phyloP scores from a whole-genome alignment of 2,113 vertebrate species.

The Amphilophus citrinellus region DNA sequence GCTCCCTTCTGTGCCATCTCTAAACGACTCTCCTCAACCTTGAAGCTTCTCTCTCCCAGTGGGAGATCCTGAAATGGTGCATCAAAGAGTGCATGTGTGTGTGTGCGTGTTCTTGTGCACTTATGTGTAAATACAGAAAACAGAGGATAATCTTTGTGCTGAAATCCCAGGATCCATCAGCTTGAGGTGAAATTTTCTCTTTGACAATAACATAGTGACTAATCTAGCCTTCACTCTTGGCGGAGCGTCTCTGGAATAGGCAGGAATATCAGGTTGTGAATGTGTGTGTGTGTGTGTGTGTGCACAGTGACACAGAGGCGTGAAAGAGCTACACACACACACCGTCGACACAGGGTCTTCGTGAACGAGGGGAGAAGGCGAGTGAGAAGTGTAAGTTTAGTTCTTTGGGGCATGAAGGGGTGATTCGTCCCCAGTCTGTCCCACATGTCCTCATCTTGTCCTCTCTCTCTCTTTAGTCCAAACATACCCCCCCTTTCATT shows the following conservation, averaged over 20 bases:
- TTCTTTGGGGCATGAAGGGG: slow-evolving; percentile 56
- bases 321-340: slow-evolving; percentile 48
- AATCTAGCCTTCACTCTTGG: slow-evolving; percentile 23
- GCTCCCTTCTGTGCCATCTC: slow-evolving; percentile 32
- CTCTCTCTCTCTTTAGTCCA: slow-evolving; percentile 40
- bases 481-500: slow-evolving; percentile 32
- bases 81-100: slow-evolving; percentile 41
- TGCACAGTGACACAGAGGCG: slow-evolving; percentile 63
- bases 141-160: slow-evolving; percentile 63
- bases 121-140: slow-evolving; percentile 57
- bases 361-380: slow-evolving; percentile 54
- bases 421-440: slow-evolving; percentile 41
- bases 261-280: slow-evolving; percentile 25
- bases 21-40: slow-evolving; percentile 10
- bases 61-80: slow-evolving; percentile 27
- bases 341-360: slow-evolving; percentile 51
- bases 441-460: slow-evolving; percentile 31
- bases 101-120: slow-evolving; percentile 51
- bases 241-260: slow-evolving; percentile 58
- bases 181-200: slow-evolving; percentile 8
- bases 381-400: slow-evolving; percentile 59
- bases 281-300: slow-evolving; percentile 1
- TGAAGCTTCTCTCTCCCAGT: slow-evolving; percentile 35
- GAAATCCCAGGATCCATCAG: slow-evolving; percentile 38
- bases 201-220: slow-evolving; percentile 23